A percentile compares a stretch with the other conserved stretches of the same genome.
Evolutionary conservation across 2,113 vertebrate genomes (phyloP).

Genomic region (Melanotaenia duboulayi): DNA sequence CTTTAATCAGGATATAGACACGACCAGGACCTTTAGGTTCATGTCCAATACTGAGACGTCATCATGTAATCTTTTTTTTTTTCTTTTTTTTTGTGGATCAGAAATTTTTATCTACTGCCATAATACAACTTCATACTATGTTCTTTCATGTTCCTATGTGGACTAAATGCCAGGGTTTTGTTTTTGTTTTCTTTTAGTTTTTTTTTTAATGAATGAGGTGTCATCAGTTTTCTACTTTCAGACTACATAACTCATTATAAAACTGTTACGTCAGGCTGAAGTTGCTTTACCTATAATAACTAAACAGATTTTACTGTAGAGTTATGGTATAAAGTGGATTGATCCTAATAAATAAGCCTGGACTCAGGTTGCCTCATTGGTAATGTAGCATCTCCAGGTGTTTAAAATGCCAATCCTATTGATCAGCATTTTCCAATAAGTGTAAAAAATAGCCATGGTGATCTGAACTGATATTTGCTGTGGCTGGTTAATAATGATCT

Average conservation of each 20-base stretch:
- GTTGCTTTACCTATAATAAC: neutral
- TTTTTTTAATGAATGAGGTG: too few species aligned
- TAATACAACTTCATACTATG: too few species aligned
- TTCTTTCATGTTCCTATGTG: neutral
- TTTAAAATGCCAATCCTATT: neutral
- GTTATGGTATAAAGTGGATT: too few species aligned
- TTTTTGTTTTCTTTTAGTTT: too few species aligned
- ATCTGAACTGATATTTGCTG: neutral
- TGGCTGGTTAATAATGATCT: conserved; percentile 32
- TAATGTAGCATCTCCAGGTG: neutral
- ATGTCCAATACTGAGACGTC: too few species aligned
- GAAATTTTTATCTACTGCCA: too few species aligned
- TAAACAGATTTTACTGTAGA: neutral
- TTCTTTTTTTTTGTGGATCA: neutral
- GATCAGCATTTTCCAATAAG: neutral
- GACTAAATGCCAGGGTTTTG: too few species aligned
- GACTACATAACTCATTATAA: neutral
- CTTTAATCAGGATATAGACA: neutral
- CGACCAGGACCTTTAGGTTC: neutral
- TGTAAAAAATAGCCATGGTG: neutral
- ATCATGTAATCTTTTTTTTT: neutral
- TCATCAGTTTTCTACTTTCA: conserved; percentile 8
- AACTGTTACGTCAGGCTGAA: neutral
- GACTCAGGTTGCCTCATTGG: neutral
- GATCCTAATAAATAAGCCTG: neutral